Evolutionary conservation across 2,888 invertebrate genomes (phyloP).

Genomic region (Lasioglossum calceatum): DNA sequence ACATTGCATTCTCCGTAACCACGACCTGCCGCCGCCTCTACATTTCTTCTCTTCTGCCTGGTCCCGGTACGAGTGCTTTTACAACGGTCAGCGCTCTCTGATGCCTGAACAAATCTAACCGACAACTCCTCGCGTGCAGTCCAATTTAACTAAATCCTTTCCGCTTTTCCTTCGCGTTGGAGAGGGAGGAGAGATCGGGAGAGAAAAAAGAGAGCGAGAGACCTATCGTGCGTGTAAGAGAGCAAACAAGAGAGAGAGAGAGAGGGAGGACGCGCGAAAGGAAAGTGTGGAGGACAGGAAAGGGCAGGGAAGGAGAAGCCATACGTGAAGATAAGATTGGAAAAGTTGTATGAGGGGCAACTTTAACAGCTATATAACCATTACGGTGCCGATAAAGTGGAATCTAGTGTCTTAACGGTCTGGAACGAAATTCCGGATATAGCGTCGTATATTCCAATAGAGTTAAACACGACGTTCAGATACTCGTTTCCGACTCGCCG

Average conservation of each 20-base stretch:
- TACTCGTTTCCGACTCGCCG: constrained; percentile 64
- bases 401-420: constrained; percentile 83
- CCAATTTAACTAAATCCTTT: constrained; percentile 85
- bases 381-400: constrained; percentile 83
- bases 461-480: constrained; percentile 79
- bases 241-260: neutral
- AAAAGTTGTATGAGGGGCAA: constrained; percentile 85
- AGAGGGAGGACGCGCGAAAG: constrained; percentile 1
- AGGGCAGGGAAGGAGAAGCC: constrained; percentile 75
- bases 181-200: neutral
- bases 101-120: constrained; percentile 80
- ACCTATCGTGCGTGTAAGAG: constrained; percentile 10
- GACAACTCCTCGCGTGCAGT: constrained; percentile 77
- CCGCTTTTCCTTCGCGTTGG: constrained; percentile 70
- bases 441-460: constrained; percentile 81
- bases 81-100: constrained; percentile 79
- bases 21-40: constrained; percentile 34
- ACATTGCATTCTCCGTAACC: constrained; percentile 50
- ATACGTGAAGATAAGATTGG: constrained; percentile 86
- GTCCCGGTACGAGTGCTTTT: constrained; percentile 66
- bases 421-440: constrained; percentile 83
- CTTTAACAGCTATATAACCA: constrained; percentile 84
- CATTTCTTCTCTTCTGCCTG: constrained; percentile 38
- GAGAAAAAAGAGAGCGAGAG: constrained; percentile 5
- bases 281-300: constrained; percentile 14